A percentile compares a stretch with the other conserved stretches of the same genome.
phyloP scores from a whole-genome alignment of 2,113 vertebrate species.

The Seriola dumerili region DNA sequence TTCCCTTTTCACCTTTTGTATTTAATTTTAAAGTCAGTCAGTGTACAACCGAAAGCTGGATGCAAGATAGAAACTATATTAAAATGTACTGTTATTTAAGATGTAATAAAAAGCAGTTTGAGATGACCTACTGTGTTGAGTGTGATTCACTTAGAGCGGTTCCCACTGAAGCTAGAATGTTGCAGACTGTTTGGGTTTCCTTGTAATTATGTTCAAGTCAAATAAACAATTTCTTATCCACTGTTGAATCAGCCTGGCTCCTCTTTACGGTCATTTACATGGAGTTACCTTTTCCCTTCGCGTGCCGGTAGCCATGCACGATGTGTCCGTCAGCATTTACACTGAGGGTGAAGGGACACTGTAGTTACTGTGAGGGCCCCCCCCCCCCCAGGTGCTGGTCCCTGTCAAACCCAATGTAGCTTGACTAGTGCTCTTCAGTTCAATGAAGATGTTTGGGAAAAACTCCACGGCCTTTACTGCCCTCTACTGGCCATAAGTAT shows the following conservation, averaged over 20 bases:
- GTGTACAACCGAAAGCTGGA: constrained; percentile 99
- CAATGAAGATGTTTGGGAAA: background rate
- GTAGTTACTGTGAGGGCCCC: background rate
- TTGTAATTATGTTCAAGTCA: constrained; percentile 80
- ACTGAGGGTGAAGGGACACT: background rate
- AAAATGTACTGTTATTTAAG: constrained; percentile 99
- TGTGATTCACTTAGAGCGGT: constrained; percentile 76
- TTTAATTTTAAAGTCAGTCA: constrained; percentile 99
- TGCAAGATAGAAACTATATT: constrained; percentile 99
- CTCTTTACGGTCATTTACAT: constrained; percentile 37
- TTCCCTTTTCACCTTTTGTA: constrained; percentile 98
- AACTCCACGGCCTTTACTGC: background rate
- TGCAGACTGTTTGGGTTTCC: constrained; percentile 74
- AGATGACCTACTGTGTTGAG: constrained; percentile 89
- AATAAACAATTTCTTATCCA: constrained; percentile 82
- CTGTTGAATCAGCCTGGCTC: constrained; percentile 63
- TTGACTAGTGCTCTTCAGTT: background rate
- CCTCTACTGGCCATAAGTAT: constrained; percentile 35
- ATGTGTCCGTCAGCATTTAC: too few relatives aligned
- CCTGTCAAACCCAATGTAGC: background rate
- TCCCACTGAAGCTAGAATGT: constrained; percentile 76
- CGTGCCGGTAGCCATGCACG: too few relatives aligned
- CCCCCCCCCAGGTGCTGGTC: too few relatives aligned
- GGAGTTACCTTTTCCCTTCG: too few relatives aligned
- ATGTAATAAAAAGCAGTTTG: constrained; percentile 99